Conservation (phyloP, 2,797 vertebrate genomes). For the Channa striata region DNA sequence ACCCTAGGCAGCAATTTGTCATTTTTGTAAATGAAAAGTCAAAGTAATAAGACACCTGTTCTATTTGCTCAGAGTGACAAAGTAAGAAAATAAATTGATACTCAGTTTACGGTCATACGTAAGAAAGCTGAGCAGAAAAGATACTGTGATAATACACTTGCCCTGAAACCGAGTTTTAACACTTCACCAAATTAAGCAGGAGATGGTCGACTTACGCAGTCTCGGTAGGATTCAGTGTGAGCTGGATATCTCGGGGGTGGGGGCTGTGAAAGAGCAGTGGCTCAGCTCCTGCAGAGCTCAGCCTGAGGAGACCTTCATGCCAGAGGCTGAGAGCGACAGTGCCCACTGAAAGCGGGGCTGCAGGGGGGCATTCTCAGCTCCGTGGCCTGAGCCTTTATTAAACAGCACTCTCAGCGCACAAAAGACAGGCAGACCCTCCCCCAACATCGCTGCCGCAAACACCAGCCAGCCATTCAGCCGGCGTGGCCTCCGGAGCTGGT, state of each 20-base stretch:
- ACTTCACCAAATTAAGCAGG: constrained; percentile 52
- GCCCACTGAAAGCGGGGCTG: constrained; percentile 12
- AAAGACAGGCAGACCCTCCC: constrained; percentile 1
- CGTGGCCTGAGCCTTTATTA: constrained; percentile 34
- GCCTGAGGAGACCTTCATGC: constrained; percentile 16
- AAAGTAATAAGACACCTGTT: no score
- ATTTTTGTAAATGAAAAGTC: neutral
- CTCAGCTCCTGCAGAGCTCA: constrained; percentile 44
- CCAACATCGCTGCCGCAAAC: constrained; percentile 5
- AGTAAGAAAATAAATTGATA: no score
- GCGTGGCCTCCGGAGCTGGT: constrained; percentile 6
- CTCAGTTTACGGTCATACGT: no score
- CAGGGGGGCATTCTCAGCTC: constrained; percentile 38
- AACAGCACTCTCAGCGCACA: constrained; percentile 24
- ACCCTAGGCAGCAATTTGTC: no score
- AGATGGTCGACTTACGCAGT: constrained; percentile 41
- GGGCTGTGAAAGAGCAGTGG: constrained; percentile 43
- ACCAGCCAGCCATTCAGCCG: constrained; percentile 32
- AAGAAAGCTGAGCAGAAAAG: no score
- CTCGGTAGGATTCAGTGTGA: constrained; percentile 36
- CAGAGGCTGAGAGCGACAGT: constrained; percentile 19
- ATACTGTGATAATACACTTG: neutral
- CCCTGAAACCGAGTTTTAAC: constrained; percentile 38
- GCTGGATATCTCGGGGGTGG: neutral
- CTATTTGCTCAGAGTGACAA: no score